phyloP scores from a whole-genome alignment of 2,113 vertebrate genomes.

The Myotis davidii region DNA sequence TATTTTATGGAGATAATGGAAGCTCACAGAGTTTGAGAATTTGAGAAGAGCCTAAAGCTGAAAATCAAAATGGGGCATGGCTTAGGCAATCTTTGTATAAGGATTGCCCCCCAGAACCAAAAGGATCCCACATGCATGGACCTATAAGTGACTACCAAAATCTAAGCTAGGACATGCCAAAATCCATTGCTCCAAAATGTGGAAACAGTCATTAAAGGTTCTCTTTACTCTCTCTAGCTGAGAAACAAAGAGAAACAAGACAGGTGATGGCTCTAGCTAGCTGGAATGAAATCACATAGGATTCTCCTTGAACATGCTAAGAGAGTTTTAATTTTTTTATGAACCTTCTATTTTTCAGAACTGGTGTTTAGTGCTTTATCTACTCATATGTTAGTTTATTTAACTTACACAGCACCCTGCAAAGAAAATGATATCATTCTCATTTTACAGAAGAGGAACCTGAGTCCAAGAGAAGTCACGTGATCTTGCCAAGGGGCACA shows the following conservation, averaged over 20 bases:
- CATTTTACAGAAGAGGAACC: not conserved
- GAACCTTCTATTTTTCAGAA: not conserved
- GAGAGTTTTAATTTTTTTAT: not conserved
- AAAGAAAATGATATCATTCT: not conserved
- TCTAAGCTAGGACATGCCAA: too few relatives aligned
- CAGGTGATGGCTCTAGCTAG: not conserved
- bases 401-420: not conserved
- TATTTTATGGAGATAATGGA: not conserved
- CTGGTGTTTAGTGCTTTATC: not conserved
- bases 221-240: not conserved
- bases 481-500: not conserved
- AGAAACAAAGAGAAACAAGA: not conserved
- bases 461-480: not conserved
- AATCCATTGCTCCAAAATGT: not conserved
- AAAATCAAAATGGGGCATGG: not conserved
- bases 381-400: not conserved
- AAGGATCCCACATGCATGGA: not conserved
- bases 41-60: not conserved
- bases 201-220: not conserved
- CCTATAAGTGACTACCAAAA: not conserved
- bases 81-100: not conserved
- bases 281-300: not conserved
- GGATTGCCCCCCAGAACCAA: not conserved
- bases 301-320: not conserved
- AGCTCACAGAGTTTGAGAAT: not conserved